Percentiles rank a stretch among this genome's conserved stretches.
Evolutionary conservation across 1,140 invertebrate species (phyloP).

Genomic region (Luehdorfia chinensis): DNA sequence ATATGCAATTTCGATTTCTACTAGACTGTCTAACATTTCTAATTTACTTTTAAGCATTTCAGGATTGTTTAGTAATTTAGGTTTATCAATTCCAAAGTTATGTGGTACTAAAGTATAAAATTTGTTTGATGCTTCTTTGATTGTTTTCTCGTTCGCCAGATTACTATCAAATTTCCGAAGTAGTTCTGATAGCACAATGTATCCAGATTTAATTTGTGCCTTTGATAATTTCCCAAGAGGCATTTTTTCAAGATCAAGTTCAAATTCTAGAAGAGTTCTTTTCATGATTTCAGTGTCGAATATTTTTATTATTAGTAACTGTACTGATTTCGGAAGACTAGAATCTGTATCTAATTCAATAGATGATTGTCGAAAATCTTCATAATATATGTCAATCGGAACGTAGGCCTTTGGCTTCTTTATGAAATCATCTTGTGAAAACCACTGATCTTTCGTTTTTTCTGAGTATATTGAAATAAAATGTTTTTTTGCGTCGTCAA

Average conservation of each 20-base stretch:
- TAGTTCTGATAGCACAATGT: constrained; percentile 4
- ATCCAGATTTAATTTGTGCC: constrained; percentile 1
- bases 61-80: constrained; percentile 2
- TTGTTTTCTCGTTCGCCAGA: not conserved
- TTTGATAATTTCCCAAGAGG: constrained; percentile 13
- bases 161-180: constrained; percentile 3
- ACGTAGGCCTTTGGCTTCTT: not conserved
- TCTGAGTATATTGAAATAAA: constrained; percentile 10
- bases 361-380: constrained; percentile 1
- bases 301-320: constrained; percentile 7
- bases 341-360: constrained; percentile 3
- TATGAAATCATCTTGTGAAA: constrained; percentile 1
- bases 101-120: constrained; percentile 13
- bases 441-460: constrained; percentile 4
- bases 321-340: constrained; percentile 10
- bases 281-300: constrained; percentile 14
- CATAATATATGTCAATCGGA: constrained; percentile 9
- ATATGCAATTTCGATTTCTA: constrained; percentile 16
- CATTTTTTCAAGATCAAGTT: constrained; percentile 12
- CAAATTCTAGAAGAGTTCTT: constrained; percentile 6
- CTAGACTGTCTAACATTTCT: constrained; percentile 11
- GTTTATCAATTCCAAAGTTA: constrained; percentile 5
- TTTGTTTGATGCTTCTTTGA: constrained; percentile 8
- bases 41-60: constrained; percentile 13
- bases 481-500: constrained; percentile 1